Evolutionary conservation across 2,888 invertebrate genomes (phyloP), one percentile per base, ranked within the genome.

Genomic region (Nemotelus nigrinus): DNA sequence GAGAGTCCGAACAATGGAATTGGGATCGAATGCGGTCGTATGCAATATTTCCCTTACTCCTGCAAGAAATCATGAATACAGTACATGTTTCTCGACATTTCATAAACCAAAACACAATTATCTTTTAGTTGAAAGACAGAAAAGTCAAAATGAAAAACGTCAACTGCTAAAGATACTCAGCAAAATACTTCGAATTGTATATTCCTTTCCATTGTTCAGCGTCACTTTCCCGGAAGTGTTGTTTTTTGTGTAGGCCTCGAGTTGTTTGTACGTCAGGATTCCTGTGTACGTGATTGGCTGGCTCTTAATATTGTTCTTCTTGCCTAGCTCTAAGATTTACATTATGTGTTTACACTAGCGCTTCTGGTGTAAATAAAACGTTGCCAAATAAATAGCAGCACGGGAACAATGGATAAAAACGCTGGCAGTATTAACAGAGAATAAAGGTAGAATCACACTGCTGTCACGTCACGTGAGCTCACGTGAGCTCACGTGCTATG

Each of bases 161-260:
- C 25, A 25, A 25, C 25, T 25, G 25, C 25, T 25, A 25, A 25
- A 25, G 25, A 25, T 25, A 25, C 25, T 25, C 25, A 25, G 25
- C 41, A 0, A 77, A 50, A 70, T 48, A 74, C 74, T 60, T 74
- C 74, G 25, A 48, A 74, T 60, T 41, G 74, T 74, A 43, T 74
- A 74, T 58, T 77, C 77, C 47, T 63, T 76, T 41, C 77, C 77
- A 64, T 75, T 79, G 50, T 67, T 53, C 39, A 79, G 50, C 39
- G 77, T 79, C 7, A 79, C 70, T 47, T 43, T 77, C 47, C 79
- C 79, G 45, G 77, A 57, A 39, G 74, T 77, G 50, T 79, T 79
- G 47, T 79, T 77, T 77, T 41, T 77, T 44, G 79, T 75, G 48
- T 79, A 79, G n/a, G 79, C 79, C 63, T 79, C 75, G 44, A 79